phyloP scores from a whole-genome alignment of 1,140 invertebrate species.

The Ostrea edulis region DNA sequence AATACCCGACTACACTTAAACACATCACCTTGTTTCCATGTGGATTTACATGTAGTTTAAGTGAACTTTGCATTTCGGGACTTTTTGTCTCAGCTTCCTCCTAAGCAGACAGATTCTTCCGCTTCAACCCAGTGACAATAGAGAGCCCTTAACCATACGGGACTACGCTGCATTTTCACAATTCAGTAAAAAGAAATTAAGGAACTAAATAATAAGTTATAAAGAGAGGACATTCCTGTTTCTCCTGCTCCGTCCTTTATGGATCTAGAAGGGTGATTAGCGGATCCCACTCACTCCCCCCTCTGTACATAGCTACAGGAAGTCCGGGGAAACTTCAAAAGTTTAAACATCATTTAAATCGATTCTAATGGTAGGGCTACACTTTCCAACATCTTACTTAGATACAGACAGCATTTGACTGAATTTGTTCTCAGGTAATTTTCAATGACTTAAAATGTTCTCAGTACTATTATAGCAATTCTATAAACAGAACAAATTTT shows the following conservation, averaged over 20 bases:
- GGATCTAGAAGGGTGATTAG: neutral
- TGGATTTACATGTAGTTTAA: neutral
- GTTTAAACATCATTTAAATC: slow-evolving; percentile 33
- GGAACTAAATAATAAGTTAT: neutral
- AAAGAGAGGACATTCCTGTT: neutral
- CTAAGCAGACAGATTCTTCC: neutral
- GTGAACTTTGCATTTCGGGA: neutral
- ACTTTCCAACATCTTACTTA: slow-evolving; percentile 17
- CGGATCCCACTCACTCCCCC: neutral
- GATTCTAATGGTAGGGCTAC: neutral
- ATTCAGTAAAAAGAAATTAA: slow-evolving; percentile 20
- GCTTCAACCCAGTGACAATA: neutral
- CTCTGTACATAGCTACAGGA: slow-evolving; percentile 19
- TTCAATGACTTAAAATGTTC: neutral
- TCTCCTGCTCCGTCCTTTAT: neutral
- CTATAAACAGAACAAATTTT: neutral
- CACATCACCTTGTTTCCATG: too few relatives aligned
- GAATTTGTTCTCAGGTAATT: slow-evolving; percentile 7
- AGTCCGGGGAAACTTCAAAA: slow-evolving; percentile 21
- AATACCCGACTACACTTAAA: neutral
- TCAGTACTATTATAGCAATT: neutral
- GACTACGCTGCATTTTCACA: neutral
- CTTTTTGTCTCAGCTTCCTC: neutral
- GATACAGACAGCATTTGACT: slow-evolving; percentile 13
- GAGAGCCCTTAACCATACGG: neutral